Evolutionary conservation across 64 coral and sea anemone species (phyloP).

Genomic region (Exaiptasia diaphana): DNA sequence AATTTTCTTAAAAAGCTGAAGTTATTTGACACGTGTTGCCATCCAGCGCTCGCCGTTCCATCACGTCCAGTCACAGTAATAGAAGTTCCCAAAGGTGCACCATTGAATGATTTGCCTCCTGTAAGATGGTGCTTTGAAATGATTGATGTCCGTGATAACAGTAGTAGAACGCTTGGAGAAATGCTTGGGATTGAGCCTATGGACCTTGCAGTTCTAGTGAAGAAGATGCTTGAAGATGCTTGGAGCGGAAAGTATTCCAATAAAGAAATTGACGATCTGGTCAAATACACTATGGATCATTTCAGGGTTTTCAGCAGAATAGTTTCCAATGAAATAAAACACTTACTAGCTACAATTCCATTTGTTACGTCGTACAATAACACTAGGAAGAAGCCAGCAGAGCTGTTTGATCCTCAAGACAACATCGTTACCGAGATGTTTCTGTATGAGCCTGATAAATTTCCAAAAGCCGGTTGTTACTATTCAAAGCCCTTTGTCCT

Average conservation of each 20-base stretch:
- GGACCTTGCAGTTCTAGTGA: not conserved
- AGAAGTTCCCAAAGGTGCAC: not conserved
- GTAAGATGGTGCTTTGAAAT: not conserved
- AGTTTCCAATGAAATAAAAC: not conserved
- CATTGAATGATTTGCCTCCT: not conserved
- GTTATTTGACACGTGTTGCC: conserved; percentile 31
- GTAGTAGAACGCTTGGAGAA: not conserved
- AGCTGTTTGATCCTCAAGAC: conserved; percentile 29
- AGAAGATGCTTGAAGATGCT: not conserved
- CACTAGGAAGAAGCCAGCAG: not conserved
- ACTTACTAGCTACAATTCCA: not conserved
- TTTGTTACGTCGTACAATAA: not conserved
- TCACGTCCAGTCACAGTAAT: not conserved
- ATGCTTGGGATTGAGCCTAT: not conserved
- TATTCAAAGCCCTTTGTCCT: conserved; percentile 5
- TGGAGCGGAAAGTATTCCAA: not conserved
- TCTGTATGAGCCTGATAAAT: not conserved
- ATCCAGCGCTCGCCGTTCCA: too few relatives aligned
- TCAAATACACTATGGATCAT: conserved; percentile 45
- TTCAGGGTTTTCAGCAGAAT: conserved; percentile 21
- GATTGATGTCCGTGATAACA: not conserved
- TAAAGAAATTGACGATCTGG: conserved; percentile 17
- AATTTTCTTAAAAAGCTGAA: not conserved
- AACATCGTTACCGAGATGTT: not conserved
- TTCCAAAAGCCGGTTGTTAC: not conserved